phyloP scores from a whole-genome alignment of 2,797 vertebrate species.

The Halcyon badia region DNA sequence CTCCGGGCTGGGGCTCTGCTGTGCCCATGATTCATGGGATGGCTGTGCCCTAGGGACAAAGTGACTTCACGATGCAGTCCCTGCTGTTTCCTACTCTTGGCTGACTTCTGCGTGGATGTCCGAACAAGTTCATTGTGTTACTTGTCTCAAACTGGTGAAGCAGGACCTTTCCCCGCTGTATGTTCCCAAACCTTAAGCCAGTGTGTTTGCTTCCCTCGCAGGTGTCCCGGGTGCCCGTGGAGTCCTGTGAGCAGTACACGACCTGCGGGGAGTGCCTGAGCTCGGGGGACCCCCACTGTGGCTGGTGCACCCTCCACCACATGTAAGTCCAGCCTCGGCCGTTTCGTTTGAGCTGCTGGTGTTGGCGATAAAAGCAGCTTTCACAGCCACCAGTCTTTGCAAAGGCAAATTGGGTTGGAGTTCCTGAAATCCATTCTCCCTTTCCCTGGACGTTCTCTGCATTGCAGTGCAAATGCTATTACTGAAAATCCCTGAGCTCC shows the following conservation, averaged over 20 bases:
- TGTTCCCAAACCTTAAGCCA: neutral
- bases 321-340: conserved; percentile 85
- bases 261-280: conserved; percentile 96
- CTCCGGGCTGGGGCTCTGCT: neutral
- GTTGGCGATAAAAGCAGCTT: neutral
- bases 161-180: too few species aligned
- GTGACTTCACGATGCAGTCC: neutral
- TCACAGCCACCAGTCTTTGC: neutral
- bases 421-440: neutral
- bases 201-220: conserved; percentile 63
- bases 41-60: neutral
- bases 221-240: conserved; percentile 94
- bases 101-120: rapidly evolving
- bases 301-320: conserved; percentile 98
- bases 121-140: neutral
- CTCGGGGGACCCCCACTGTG: conserved; percentile 97
- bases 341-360: rapidly evolving
- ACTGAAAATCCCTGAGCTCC: neutral
- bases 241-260: conserved; percentile 95
- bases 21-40: neutral
- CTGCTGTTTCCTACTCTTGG: neutral
- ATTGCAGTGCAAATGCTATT: rapidly evolving
- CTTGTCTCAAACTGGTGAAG: rapidly evolving
- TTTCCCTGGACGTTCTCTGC: neutral
- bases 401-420: neutral